These are phyloP conservation scores for Solen grandis DNA, from an alignment of 1,140 invertebrate species.

Conservation along the genomic window DNA sequence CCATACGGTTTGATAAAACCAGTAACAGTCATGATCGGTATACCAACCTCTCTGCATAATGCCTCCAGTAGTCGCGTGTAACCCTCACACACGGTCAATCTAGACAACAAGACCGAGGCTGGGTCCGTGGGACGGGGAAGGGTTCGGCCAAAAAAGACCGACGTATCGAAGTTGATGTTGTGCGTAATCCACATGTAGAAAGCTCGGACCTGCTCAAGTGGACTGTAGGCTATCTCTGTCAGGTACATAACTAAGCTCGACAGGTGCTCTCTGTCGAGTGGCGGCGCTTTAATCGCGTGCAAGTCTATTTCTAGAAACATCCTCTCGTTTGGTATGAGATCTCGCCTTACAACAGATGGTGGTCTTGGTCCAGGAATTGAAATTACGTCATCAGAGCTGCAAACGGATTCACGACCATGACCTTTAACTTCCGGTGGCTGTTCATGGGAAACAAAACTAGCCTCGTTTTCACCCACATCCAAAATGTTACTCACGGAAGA, in stretches of 20 bases:
- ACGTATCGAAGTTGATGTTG: conserved; percentile 46
- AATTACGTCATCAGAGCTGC: background rate
- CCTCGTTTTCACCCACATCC: background rate
- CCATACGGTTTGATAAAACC: conserved; percentile 98
- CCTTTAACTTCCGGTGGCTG: background rate
- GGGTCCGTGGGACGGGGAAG: conserved; percentile 12
- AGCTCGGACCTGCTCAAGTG: conserved; percentile 32
- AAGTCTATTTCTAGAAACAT: conserved; percentile 29
- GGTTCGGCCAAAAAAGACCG: conserved; percentile 34
- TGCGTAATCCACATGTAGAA: conserved; percentile 50
- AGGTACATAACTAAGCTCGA: conserved; percentile 4
- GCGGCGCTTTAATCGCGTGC: conserved; percentile 30
- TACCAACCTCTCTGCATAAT: conserved; percentile 45
- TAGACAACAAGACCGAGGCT: conserved; percentile 15
- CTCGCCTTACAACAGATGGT: conserved; percentile 7
- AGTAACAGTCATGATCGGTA: conserved; percentile 41
- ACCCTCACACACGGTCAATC: conserved; percentile 40
- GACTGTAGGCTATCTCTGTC: background rate
- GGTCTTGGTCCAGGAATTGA: background rate
- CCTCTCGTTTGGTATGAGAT: conserved; percentile 27
- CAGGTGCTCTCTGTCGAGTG: conserved; percentile 20
- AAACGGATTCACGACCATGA: background rate
- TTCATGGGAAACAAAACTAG: background rate
- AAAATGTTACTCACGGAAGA: background rate
- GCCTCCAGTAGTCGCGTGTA: conserved; percentile 37